A percentile compares a stretch with the other conserved stretches of the same genome.
Evolutionary conservation across 2,797 vertebrate species (phyloP).

Genomic region (Pogoniulus pusillus): DNA sequence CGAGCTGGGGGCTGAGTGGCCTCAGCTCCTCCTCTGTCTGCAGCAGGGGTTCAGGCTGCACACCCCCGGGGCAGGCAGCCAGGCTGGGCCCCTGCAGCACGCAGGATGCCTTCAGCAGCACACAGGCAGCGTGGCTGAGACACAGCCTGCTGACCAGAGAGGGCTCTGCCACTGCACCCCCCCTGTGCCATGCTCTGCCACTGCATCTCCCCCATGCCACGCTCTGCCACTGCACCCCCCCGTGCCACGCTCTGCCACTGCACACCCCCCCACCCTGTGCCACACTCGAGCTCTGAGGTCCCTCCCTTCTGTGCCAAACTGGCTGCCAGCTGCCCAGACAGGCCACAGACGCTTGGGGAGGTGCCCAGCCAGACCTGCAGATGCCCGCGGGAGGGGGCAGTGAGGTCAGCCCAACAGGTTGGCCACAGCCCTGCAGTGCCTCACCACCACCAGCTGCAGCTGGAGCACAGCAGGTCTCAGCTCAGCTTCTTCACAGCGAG

Average conservation of each 20-base stretch:
- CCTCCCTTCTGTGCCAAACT: neutral
- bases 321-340: neutral
- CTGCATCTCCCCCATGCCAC: neutral
- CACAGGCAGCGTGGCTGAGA: neutral
- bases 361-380: fast-evolving
- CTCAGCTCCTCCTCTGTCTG: neutral
- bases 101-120: neutral
- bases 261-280: neutral
- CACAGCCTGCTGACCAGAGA: neutral
- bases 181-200: no score
- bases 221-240: no score
- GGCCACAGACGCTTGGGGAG: neutral
- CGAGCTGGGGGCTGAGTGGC: neutral
- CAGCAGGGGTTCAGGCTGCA: neutral
- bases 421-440: neutral
- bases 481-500: no score
- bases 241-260: no score
- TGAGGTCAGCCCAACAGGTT: neutral
- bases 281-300: neutral
- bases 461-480: no score
- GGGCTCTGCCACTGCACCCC: fast-evolving
- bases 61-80: fast-evolving
- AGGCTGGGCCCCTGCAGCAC: neutral
- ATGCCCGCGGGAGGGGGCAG: fast-evolving
- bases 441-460: neutral